Percentiles rank a stretch among this genome's conserved stretches.
These are phyloP conservation scores for Lepetodrilus schrolli DNA, from an alignment of 2,888 invertebrate species.

Conservation along the genomic window DNA sequence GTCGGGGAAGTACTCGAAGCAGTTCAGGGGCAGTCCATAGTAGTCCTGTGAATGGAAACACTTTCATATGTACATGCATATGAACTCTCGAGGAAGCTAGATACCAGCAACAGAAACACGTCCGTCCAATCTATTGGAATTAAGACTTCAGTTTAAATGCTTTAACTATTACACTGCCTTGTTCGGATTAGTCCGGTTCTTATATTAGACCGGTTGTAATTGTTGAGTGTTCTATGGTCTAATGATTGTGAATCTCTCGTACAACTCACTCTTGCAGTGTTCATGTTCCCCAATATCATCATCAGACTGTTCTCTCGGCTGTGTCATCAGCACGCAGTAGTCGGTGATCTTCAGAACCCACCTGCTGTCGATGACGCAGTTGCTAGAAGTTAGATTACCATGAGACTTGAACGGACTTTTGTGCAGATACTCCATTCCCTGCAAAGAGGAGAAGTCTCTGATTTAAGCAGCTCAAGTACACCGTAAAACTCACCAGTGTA, in stretches of 20 bases:
- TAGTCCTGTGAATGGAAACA: slow-evolving; percentile 42
- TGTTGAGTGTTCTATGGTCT: too few relatives aligned
- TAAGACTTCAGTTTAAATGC: too few relatives aligned
- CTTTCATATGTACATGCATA: background rate
- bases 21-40: slow-evolving; percentile 60
- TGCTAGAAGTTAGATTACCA: slow-evolving; percentile 88
- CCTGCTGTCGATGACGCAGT: slow-evolving; percentile 89
- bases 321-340: slow-evolving; percentile 79
- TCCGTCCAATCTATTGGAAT: too few relatives aligned
- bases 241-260: too few relatives aligned
- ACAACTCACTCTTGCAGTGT: slow-evolving; percentile 60
- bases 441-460: too few relatives aligned
- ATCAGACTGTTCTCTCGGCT: slow-evolving; percentile 48
- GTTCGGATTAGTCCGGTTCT: too few relatives aligned
- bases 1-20: slow-evolving; percentile 76
- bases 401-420: slow-evolving; percentile 78
- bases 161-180: too few relatives aligned
- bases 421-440: slow-evolving; percentile 67
- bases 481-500: too few relatives aligned
- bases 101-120: too few relatives aligned
- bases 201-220: too few relatives aligned
- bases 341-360: slow-evolving; percentile 90
- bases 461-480: too few relatives aligned
- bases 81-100: too few relatives aligned
- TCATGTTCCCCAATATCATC: slow-evolving; percentile 50